Evolutionary conservation across 92 coral and sea anemone species (phyloP), one percentile per base, ranked within the genome.

Genomic region (Desmophyllum pertusum): DNA sequence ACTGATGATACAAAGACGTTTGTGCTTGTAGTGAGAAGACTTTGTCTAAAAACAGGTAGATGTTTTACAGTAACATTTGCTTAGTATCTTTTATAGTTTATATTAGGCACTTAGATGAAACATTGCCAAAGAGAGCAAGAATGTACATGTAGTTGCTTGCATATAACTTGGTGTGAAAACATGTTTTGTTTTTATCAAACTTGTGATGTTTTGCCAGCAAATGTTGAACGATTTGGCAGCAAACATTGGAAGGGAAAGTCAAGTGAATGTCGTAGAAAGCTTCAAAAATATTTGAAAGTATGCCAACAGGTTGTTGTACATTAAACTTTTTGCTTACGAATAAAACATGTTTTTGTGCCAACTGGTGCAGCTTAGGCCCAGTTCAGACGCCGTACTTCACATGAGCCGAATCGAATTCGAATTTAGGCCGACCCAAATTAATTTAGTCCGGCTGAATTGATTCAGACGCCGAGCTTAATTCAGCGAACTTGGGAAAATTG

Each of bases 11-110:
- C 70, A 46, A 81, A 89, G 62, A 50, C 75, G 15, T 86, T 94
- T 31, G 27, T 33, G 6, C 38, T 94, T 53, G 64, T 65, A 65
- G 92, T 89, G 13, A 88, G 85, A 57, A 86, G 91, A 73, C 66
- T 35, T 45, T 94, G 98, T 80, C 70, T 83, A 2, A 86, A 91
- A 75, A 91, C 98, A 84, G 92, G 98, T 94, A 75, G 14, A 40
- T 21, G 40, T 25, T 6, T 48, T 48, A 14, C 53, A 13, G 18
- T 9, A 10, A 45, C n/a, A n/a, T n/a, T n/a, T 5, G 31, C 14
- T 59, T n/a, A n/a, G n/a, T n/a, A 59, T 27, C 65, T 27, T 25
- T 59, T 59, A 5, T 59, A 59, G 63, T 55, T n/a, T 53, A 10
- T 59, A n/a, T n/a, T n/a, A 59, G 65, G 27, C 3, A 23, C 33